Base-by-base conservation (phyloP, 2,113 vertebrate species). In the Ranitomeya variabilis region DNA sequence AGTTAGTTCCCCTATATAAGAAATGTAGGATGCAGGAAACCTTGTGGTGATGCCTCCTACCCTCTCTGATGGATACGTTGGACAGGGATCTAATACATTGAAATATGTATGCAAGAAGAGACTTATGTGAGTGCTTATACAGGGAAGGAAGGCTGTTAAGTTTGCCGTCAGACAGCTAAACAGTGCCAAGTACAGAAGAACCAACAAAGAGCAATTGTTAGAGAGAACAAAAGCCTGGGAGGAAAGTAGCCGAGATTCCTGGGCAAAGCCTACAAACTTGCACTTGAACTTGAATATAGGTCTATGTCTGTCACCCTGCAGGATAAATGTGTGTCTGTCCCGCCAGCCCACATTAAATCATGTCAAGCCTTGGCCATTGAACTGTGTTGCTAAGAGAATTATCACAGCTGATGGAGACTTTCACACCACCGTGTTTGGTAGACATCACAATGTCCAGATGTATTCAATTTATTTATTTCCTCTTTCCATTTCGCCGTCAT, bases 281-380 rank as follows among this genome's bases (percentile, higher is more conserved):
- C 92, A 95, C 94, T 94, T 95, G 95, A 92, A 95, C 93, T 94
- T 94, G 93, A 91, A 90, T 80, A 81, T 92, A 91, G 92, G 92
- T 92, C 92, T 93, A 90, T 91, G 92, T 93, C 92, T 93, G 92
- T 89, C 59, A 79, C 87, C 74, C 59, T 59, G 73, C 59, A 85
- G 81, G 79, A 79, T 89, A 85, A 79, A 89, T 57, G 73, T 83
- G 59, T 74, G 62, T 67, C 60, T 87, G 86, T 87, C 77, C 78
- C 76, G 78, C 86, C 86, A 80, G 77, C 55, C 19, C 45, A 23
- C 82, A 89, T 79, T 89, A 85, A 89, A 89, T 89, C 87, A 89
- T 89, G 74, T 76, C 87, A 54, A 8, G 16, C 64, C 73, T 85
- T 85, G 87, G 81, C 45, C 81, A 85, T 80, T 87, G 78, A 80